Evolutionary conservation across 2,113 vertebrate species (phyloP).

Genomic region (Lagopus leucura): DNA sequence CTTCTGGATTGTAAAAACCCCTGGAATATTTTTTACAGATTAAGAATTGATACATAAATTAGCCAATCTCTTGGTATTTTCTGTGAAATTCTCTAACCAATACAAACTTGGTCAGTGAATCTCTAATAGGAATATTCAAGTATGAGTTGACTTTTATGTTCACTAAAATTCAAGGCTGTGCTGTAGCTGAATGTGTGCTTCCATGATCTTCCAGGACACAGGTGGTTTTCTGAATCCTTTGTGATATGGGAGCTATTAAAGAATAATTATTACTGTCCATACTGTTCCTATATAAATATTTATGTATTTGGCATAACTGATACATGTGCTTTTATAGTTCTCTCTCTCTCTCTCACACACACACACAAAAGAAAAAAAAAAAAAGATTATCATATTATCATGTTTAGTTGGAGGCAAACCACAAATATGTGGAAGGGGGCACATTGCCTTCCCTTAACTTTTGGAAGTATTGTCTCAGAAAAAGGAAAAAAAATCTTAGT

Average conservation of each 20-base stretch:
- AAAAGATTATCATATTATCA: background rate
- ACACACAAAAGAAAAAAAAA: background rate
- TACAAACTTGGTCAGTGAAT: background rate
- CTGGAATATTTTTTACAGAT: background rate
- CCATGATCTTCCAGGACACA: background rate
- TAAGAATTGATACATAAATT: background rate
- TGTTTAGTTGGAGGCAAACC: background rate
- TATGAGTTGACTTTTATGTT: background rate
- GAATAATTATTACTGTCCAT: background rate
- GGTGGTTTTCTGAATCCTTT: background rate
- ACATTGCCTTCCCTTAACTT: background rate
- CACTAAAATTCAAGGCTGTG: background rate
- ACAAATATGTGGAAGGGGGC: background rate
- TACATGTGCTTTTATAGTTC: rapidly evolving
- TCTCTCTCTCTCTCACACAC: background rate
- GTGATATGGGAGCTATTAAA: background rate
- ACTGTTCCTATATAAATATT: background rate
- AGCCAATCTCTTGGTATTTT: background rate
- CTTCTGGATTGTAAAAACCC: background rate
- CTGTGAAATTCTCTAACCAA: background rate
- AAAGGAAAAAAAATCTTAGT: background rate
- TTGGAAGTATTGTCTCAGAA: background rate
- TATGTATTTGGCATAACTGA: background rate
- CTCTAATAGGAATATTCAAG: background rate
- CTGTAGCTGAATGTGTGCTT: background rate